Conservation (phyloP, 2,797 vertebrate genomes). For the Rostrhamus sociabilis region DNA sequence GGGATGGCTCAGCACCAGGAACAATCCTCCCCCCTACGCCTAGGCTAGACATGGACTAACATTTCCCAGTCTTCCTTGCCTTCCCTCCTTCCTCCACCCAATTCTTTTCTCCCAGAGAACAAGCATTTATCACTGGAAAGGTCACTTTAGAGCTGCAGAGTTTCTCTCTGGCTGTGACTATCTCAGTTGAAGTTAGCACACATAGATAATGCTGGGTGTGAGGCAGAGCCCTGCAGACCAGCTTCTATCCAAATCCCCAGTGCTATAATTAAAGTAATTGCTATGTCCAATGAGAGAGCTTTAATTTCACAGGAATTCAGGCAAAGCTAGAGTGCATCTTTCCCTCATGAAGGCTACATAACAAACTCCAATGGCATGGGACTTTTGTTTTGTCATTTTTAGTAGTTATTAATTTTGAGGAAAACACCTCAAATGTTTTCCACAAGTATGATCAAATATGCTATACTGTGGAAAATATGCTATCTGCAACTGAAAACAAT, state of each 20-base stretch:
- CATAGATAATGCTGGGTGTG: background rate
- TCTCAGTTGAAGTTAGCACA: conserved; percentile 17
- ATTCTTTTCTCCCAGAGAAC: background rate
- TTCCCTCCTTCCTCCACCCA: background rate
- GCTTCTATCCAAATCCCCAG: conserved; percentile 18
- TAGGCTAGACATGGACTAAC: background rate
- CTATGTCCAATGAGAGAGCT: conserved; percentile 76
- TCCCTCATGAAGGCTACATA: conserved; percentile 49
- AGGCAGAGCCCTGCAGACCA: conserved; percentile 21
- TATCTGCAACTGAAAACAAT: background rate
- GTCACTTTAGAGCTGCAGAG: background rate
- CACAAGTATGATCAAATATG: background rate
- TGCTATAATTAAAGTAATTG: conserved; percentile 82
- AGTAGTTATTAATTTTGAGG: background rate
- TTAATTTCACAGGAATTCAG: conserved; percentile 83
- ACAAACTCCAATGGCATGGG: background rate
- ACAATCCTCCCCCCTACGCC: background rate
- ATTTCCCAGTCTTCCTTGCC: background rate
- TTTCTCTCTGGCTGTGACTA: background rate
- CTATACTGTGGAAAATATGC: background rate
- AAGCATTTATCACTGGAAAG: conserved; percentile 6
- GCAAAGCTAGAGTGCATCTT: conserved; percentile 63
- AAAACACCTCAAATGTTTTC: background rate
- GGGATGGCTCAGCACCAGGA: background rate
- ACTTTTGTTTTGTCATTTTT: background rate